Percentiles rank a stretch among this genome's conserved stretches.
phyloP scores from a whole-genome alignment of 2,113 vertebrate species.

The Bostrychus sinensis region DNA sequence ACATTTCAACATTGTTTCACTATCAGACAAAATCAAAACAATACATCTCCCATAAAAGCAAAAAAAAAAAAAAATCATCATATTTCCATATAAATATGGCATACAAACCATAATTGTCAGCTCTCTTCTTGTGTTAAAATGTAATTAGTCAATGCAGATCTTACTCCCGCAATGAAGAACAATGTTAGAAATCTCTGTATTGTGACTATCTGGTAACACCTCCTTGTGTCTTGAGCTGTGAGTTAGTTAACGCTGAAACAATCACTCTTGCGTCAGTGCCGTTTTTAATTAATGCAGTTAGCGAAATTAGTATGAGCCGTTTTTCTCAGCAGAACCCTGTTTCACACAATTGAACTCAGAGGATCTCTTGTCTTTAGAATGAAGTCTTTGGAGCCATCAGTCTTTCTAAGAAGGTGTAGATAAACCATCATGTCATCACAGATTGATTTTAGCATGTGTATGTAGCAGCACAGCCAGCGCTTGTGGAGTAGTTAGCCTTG shows the following conservation, averaged over 20 bases:
- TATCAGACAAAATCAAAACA: too few relatives aligned
- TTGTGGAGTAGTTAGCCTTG: constrained; percentile 65
- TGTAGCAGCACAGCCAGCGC: constrained; percentile 45
- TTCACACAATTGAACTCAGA: constrained; percentile 5
- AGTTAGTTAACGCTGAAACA: constrained; percentile 32
- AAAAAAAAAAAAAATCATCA: too few relatives aligned
- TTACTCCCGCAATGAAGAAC: background rate
- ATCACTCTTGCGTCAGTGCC: constrained; percentile 21
- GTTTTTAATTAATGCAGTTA: constrained; percentile 54
- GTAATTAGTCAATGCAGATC: background rate
- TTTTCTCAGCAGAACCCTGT: constrained; percentile 15
- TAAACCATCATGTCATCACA: constrained; percentile 61
- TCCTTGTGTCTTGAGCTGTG: background rate
- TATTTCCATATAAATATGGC: background rate
- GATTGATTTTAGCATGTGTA: constrained; percentile 56
- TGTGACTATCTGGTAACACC: background rate
- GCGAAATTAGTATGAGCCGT: constrained; percentile 22
- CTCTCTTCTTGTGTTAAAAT: background rate
- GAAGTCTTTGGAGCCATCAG: constrained; percentile 27
- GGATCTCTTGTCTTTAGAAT: constrained; percentile 24
- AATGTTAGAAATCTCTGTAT: background rate
- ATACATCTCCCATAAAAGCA: too few relatives aligned
- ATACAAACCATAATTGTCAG: background rate
- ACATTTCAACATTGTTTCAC: too few relatives aligned
- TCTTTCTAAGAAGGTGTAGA: constrained; percentile 50